These are phyloP conservation scores for Aphelenchoides besseyi DNA, from an alignment of 1,140 invertebrate genomes.

Conservation along the genomic window DNA sequence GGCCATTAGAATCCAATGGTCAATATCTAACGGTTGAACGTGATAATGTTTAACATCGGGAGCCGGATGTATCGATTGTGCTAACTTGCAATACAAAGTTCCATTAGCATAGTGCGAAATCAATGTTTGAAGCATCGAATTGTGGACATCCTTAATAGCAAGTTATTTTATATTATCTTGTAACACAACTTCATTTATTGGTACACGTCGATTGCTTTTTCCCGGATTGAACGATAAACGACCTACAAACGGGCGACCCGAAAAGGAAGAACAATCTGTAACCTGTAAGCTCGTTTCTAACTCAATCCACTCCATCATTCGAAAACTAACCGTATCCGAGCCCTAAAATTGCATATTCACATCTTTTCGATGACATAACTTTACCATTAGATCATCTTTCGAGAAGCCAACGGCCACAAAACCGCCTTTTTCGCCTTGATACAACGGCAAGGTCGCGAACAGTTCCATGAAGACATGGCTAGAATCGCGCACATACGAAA, in stretches of 20 bases:
- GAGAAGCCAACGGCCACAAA: not conserved
- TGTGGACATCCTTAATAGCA: not conserved
- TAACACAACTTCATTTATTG: not conserved
- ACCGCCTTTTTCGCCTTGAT: not conserved
- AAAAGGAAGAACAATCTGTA: constrained; percentile 5
- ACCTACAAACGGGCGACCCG: not conserved
- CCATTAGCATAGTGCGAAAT: constrained; percentile 11
- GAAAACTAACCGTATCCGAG: not conserved
- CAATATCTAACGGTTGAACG: constrained; percentile 1
- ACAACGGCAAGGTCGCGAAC: not conserved
- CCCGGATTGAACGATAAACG: constrained; percentile 2
- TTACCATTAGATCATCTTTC: constrained; percentile 8
- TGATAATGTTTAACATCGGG: not conserved
- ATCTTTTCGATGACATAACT: no score
- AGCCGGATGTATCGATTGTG: not conserved
- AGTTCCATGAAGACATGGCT: constrained; percentile 4
- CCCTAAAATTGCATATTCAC: no score
- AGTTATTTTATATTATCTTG: not conserved
- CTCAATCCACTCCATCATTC: not conserved
- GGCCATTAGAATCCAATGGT: constrained; percentile 3
- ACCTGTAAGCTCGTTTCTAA: no score
- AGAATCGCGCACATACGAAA: constrained; percentile 6
- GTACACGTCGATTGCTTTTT: constrained; percentile 8
- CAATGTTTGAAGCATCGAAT: constrained; percentile 6
- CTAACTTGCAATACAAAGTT: not conserved